Evolutionary conservation across 2,888 invertebrate genomes (phyloP), one percentile per base, ranked within the genome.

Genomic region (Zygogramma bicolorata): DNA sequence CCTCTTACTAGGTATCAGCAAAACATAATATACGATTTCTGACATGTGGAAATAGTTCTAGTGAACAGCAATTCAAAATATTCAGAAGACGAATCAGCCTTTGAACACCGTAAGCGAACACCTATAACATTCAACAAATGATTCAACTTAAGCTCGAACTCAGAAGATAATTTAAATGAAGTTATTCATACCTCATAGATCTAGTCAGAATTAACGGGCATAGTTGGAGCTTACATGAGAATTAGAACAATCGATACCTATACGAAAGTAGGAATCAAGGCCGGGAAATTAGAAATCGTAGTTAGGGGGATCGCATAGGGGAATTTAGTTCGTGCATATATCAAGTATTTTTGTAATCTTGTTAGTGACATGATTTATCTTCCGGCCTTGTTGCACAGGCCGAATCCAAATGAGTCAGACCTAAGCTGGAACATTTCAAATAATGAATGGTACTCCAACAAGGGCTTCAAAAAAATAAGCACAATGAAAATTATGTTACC

Each of bases 201-300:
- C 75, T 73, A 31, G 40, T 63, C 68, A 75, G 79, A 78, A 75
- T 78, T 78, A 79, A 76, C 75, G 76, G 79, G 76, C 77, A 77
- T 77, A 79, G 78, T 79, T 74, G 75, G 73, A 75, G 80, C 81
- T 82, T 80, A 81, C 69, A 75, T 76, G 73, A 73, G 77, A 76
- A 76, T 78, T 77, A 77, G 71, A 77, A 72, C 72, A 78, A 82
- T 81, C 81, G 79, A 82, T 81, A 80, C 74, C 77, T 78, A 78
- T 82, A 80, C 77, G 77, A 78, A 79, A 80, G 79, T 79, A 79
- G 78, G 80, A 81, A 82, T 82, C 80, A 80, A 79, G 76, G 78
- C 74, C 68, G 76, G 76, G 78, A 76, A 74, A 70, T 68, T 75
- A 74, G 73, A 59, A 66, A 66, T 62, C 60, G 77, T 73, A 70